phyloP scores from a whole-genome alignment of 2,888 invertebrate genomes.

The Acheta domesticus region DNA sequence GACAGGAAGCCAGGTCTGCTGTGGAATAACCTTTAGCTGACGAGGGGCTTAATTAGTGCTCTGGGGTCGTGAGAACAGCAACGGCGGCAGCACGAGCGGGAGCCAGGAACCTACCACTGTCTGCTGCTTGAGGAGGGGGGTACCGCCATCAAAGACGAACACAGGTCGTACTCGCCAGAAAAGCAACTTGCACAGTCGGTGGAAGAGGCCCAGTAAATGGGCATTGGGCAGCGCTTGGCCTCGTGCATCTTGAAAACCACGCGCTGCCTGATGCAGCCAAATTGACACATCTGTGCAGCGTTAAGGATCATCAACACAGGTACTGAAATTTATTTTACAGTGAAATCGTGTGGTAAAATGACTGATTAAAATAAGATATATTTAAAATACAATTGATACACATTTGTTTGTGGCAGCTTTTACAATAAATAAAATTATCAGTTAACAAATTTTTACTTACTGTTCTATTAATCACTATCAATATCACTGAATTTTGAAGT shows the following conservation, averaged over 20 bases:
- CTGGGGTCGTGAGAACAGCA: conserved; percentile 35
- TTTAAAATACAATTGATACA: not conserved
- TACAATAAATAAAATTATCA: no score
- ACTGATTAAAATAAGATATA: not conserved
- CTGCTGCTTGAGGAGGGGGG: conserved; percentile 85
- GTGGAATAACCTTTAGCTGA: conserved; percentile 37
- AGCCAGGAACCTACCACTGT: conserved; percentile 70
- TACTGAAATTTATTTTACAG: conserved; percentile 19
- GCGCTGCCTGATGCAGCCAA: conserved; percentile 97
- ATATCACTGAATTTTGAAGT: not conserved
- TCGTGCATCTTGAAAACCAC: conserved; percentile 86
- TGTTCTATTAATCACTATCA: not conserved
- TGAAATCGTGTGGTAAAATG: not conserved
- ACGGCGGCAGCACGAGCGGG: conserved; percentile 11
- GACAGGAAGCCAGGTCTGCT: conserved; percentile 36
- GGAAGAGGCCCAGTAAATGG: conserved; percentile 89
- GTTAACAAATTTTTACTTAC: no score
- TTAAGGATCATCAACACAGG: conserved; percentile 32
- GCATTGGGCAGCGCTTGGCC: conserved; percentile 82
- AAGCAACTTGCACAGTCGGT: conserved; percentile 90
- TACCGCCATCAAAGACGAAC: conserved; percentile 97
- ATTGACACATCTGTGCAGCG: conserved; percentile 83
- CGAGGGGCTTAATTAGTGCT: conserved; percentile 36
- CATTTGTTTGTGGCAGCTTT: not conserved
- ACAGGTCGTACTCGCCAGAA: conserved; percentile 94